Conservation (phyloP, 2,797 vertebrate genomes). For the Myotis daubentonii region DNA sequence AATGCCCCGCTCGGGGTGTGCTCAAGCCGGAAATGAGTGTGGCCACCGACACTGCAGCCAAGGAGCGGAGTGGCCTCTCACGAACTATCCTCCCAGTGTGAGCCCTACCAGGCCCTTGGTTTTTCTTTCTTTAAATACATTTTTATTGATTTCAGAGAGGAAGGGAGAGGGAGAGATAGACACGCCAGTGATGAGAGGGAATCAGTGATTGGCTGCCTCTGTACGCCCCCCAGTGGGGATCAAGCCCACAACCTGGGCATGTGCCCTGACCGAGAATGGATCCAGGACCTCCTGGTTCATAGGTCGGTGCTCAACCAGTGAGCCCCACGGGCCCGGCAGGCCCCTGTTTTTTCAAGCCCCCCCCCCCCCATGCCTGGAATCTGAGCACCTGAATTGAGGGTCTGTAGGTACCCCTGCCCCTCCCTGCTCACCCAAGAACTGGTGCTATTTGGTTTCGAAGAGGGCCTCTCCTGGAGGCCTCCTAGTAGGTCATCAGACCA, state of each 20-base stretch:
- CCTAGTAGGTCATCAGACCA: background rate
- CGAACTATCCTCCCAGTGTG: background rate
- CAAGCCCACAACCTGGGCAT: no score
- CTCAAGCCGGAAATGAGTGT: background rate
- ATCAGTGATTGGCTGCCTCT: no score
- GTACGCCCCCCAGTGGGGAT: no score
- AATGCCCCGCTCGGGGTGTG: no score
- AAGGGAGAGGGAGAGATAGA: no score
- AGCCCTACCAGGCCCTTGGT: background rate
- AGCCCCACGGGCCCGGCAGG: no score
- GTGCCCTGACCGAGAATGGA: no score
- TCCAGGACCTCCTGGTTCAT: no score
- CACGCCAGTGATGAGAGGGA: no score
- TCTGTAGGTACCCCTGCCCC: accelerated
- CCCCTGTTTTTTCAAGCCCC: background rate
- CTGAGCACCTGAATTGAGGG: background rate
- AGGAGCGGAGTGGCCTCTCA: background rate
- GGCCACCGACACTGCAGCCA: background rate
- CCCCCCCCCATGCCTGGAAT: background rate
- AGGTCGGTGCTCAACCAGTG: no score
- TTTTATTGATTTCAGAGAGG: no score
- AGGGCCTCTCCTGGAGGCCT: background rate
- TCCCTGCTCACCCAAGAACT: background rate
- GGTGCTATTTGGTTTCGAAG: background rate
- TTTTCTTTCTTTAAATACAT: no score